phyloP scores from a whole-genome alignment of 2,888 invertebrate species.

The Melieria omissa region DNA sequence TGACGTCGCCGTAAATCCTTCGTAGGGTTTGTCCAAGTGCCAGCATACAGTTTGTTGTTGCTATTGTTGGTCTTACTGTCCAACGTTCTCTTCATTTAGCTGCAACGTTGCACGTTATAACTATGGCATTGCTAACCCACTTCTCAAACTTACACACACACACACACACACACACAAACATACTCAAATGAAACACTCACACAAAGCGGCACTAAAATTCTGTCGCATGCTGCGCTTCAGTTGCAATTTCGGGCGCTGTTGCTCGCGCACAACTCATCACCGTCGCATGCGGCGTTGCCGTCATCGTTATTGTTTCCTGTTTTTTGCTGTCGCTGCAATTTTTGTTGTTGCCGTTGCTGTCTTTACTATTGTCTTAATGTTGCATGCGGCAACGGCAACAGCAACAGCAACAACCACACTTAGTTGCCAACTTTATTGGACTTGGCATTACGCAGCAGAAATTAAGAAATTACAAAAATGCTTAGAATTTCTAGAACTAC shows the following conservation, averaged over 20 bases:
- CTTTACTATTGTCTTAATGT: slow-evolving; percentile 19
- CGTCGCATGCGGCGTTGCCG: background rate
- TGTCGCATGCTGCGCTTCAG: background rate
- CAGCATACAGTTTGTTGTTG: no score
- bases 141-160: slow-evolving; percentile 37
- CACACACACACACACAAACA: slow-evolving; percentile 7
- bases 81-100: no score
- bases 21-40: no score
- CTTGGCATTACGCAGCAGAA: slow-evolving; percentile 51
- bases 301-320: background rate
- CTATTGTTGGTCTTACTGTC: no score
- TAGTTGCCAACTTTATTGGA: slow-evolving; percentile 59
- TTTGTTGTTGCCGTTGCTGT: slow-evolving; percentile 6
- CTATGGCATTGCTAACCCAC: no score
- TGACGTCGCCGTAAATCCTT: no score
- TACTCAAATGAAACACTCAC: slow-evolving; percentile 1
- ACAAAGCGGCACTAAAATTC: background rate
- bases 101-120: no score
- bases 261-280: no score
- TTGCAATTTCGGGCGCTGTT: no score
- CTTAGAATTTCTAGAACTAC: slow-evolving; percentile 2
- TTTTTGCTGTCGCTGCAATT: background rate
- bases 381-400: slow-evolving; percentile 22
- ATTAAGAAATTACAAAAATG: slow-evolving; percentile 53
- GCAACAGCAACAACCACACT: slow-evolving; percentile 27